Evolutionary conservation across 2,888 invertebrate species (phyloP), one percentile per base, ranked within the genome.

Genomic region (Pinctada fucata): DNA sequence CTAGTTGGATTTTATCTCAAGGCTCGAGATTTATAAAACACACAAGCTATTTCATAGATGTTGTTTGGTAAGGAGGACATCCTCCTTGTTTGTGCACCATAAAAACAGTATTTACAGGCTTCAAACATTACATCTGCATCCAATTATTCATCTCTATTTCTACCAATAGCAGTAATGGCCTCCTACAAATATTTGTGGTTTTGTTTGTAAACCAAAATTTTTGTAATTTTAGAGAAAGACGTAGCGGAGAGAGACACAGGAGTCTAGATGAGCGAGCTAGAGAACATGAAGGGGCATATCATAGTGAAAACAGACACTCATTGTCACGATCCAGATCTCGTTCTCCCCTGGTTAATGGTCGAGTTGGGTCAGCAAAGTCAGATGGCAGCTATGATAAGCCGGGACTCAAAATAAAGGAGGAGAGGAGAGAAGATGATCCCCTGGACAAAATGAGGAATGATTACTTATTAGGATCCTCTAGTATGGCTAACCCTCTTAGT

Each of bases 331-430:
- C 89, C 58, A 72, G 90, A 75, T 90, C 90, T 71, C 77, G 89
- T 47, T 90, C 89, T 49, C 90, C 89, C 1, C 82, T 89, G 72
- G 82, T 89, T 67, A 89, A 89, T 81, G 89, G 89, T 5, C 83
- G 89, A 47, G 72, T 88, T 58, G 89, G 88, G 75, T 82, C 84
- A 51, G 76, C 78, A 51, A 90, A 90, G 77, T 80, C 86, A 3
- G 89, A 89, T 50, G 67, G 83, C 47, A 83, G 82, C 66, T 84
- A 83, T 69, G 88, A 89, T 13, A 84, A 82, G 67, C 72, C 76
- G 79, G 71, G 78, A 58, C 70, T 88, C 49, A 89, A 88, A 82
- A 80, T 89, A 51, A 90, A 90, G 65, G 89, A 90, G 74, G 90
- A 90, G 73, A 79, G 88, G 58, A 70, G 87, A 16, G 88, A 87